Evolutionary conservation across 2,797 vertebrate genomes (phyloP).

Genomic region (Neopelma chrysocephalum): DNA sequence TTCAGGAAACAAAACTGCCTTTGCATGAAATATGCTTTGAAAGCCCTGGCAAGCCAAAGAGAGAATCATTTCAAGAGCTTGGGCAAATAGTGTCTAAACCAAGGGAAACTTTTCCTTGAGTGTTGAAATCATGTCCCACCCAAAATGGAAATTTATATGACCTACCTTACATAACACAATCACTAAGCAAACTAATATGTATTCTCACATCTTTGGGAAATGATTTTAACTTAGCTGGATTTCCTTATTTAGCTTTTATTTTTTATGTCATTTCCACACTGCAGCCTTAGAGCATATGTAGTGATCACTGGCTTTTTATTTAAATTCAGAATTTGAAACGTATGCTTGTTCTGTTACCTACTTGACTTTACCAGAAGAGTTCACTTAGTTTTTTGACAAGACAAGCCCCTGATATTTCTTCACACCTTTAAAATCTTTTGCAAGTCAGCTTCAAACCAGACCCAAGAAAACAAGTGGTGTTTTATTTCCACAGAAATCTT

Average conservation of each 20-base stretch:
- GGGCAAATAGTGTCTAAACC: constrained; percentile 12
- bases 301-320: constrained; percentile 5
- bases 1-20: constrained; percentile 34
- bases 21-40: constrained; percentile 58
- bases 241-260: constrained; percentile 32
- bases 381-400: constrained; percentile 48
- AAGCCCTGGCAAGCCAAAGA: constrained; percentile 26
- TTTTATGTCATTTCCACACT: constrained; percentile 7
- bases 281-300: neutral
- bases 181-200: neutral
- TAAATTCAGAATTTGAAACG: neutral
- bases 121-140: constrained; percentile 62
- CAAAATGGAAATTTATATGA: neutral
- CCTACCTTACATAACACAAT: neutral
- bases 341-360: constrained; percentile 25
- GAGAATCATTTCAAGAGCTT: constrained; percentile 11
- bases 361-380: constrained; percentile 41
- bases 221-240: constrained; percentile 56
- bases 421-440: neutral
- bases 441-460: neutral
- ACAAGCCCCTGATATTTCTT: neutral
- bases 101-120: constrained; percentile 43
- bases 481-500: constrained; percentile 23
- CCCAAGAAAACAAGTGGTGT: neutral
- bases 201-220: constrained; percentile 36